Conservation (phyloP, 2,113 vertebrate species). For the Candoia aspera region DNA sequence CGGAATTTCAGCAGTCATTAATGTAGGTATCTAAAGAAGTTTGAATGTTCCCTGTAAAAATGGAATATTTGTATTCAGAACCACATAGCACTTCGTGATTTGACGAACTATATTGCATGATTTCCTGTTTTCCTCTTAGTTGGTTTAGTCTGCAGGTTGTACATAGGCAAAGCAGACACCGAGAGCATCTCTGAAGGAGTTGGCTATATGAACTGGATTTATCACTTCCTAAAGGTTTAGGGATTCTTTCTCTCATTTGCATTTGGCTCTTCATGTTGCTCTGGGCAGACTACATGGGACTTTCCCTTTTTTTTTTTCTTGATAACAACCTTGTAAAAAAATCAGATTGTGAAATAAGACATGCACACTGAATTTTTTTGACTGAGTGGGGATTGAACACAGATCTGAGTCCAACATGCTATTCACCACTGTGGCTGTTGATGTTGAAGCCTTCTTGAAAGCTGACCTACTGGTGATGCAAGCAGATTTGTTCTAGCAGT, state of each 20-base stretch:
- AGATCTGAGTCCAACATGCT: background rate
- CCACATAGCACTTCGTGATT: background rate
- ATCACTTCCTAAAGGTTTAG: background rate
- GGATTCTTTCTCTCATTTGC: background rate
- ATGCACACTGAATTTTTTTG: background rate
- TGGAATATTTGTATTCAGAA: background rate
- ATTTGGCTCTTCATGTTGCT: background rate
- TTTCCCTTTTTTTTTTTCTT: background rate
- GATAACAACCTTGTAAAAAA: background rate
- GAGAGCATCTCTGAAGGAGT: no score
- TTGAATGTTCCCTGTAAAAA: background rate
- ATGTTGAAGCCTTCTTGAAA: background rate
- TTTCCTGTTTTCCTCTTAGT: background rate
- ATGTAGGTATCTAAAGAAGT: background rate
- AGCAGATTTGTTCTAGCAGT: background rate
- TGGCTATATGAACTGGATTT: background rate
- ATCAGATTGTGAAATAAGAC: background rate
- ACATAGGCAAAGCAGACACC: background rate
- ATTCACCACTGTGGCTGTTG: background rate
- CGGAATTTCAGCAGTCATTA: no score
- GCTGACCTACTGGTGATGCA: background rate
- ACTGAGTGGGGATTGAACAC: background rate
- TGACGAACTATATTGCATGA: background rate
- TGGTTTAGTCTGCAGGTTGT: background rate
- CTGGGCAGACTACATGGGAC: background rate